Conservation (phyloP, 2,797 vertebrate genomes). For the Lepus townsendii region DNA sequence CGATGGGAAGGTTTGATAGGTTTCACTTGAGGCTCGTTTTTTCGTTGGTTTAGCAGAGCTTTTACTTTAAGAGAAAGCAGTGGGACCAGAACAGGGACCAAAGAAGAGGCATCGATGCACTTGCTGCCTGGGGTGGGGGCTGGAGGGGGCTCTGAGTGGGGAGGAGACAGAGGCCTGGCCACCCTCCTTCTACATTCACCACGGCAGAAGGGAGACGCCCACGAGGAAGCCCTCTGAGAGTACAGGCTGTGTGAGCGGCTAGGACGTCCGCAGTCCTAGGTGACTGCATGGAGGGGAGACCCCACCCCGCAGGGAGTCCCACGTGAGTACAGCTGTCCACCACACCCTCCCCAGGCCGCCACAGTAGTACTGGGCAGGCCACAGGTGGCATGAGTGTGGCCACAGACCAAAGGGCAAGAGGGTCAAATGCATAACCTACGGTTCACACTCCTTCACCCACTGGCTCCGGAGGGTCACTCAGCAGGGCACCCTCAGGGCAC, state of each 20-base stretch:
- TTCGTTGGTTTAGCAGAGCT: background rate
- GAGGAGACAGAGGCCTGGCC: too few species aligned
- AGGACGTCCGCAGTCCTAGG: background rate
- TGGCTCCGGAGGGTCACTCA: background rate
- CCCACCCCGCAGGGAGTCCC: background rate
- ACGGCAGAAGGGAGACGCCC: background rate
- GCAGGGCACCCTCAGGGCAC: background rate
- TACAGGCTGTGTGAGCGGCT: background rate
- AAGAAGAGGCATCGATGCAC: background rate
- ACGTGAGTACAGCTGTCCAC: background rate
- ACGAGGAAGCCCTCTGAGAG: background rate
- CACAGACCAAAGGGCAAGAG: background rate
- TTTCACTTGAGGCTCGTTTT: background rate
- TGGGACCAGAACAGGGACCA: background rate
- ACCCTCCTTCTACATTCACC: background rate
- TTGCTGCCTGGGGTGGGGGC: background rate
- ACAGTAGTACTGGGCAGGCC: background rate
- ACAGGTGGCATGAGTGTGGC: fast-evolving
- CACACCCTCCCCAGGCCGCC: background rate
- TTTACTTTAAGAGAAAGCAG: background rate
- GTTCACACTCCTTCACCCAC: background rate
- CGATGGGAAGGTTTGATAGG: background rate
- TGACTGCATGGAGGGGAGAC: background rate
- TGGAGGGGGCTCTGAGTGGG: background rate
- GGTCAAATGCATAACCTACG: too few species aligned